Conservation (phyloP, 2,113 vertebrate genomes). For the Elephas maximus region DNA sequence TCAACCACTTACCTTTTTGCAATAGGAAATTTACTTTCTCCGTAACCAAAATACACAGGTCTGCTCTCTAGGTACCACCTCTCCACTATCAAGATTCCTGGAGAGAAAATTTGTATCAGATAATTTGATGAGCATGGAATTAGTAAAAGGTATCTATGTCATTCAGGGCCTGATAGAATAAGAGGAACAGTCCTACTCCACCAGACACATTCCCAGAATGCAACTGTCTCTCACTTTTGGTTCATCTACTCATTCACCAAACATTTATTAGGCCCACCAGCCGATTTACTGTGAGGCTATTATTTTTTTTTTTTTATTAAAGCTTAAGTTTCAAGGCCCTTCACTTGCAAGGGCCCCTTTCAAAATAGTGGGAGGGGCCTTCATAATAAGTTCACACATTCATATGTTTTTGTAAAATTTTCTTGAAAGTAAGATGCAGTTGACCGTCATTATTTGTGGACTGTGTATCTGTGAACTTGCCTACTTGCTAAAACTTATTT, state of each 20-base stretch:
- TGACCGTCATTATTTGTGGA: neutral
- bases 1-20: neutral
- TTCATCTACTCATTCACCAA: neutral
- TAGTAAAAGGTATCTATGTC: neutral
- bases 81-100: neutral
- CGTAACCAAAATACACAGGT: neutral
- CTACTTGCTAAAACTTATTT: neutral
- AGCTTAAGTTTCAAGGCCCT: neutral
- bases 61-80: neutral
- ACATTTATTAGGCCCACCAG: neutral
- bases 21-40: neutral
- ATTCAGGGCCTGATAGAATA: neutral
- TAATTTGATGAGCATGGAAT: neutral
- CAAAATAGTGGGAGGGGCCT: neutral
- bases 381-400: neutral
- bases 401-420: conserved; percentile 6
- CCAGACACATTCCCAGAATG: neutral
- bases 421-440: neutral
- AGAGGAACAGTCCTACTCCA: neutral
- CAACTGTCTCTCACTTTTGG: neutral
- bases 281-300: neutral
- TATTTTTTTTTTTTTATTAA: too few species aligned
- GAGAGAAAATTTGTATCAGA: neutral
- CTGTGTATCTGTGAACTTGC: neutral
- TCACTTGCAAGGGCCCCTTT: neutral